Evolutionary conservation across 2,113 vertebrate species (phyloP), one percentile per base, ranked within the genome.

Genomic region (Urocynchramus pylzowi): DNA sequence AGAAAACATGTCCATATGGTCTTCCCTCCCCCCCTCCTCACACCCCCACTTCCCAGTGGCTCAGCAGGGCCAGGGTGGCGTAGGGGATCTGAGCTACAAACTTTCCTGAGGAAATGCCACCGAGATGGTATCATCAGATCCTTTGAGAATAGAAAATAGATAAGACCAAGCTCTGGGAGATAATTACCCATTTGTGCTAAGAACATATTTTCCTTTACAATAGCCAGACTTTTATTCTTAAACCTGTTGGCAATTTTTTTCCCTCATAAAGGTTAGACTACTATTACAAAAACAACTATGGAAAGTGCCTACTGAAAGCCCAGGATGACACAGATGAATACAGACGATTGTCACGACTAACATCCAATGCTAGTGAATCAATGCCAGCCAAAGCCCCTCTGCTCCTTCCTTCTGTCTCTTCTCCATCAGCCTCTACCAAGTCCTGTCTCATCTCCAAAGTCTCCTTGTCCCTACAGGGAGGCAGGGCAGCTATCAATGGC

Each of bases 61-160:
- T 6, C 1, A 0, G 89, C 76, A 95, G 84, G 86, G 35, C 49
- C 70, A 70, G 94, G 95, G 94, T 92, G 96, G 92, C 4, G 68
- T 64, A n/a, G 5, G 68, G 87, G 93, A 97, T 68, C 37, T 68
- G 69, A 95, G 86, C 80, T 89, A 82, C 94, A 64, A 78, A 80
- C 76, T 64, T 97, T 97, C 96, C 93, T 91, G 90, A 98, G 98
- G 98, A 99, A 98, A 98, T 98, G 95, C 98, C 98, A 97, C 70
- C 42, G 54, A 96, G 95, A 96, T 97, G 87, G 92, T 97, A 97
- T 98, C 97, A 98, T 91, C 78, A 86, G 50, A 92, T 82, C 84
- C 89, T 93, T 90, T 87, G 87, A 93, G 53, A 91, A 90, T 1
- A 74, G 20, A 86, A 80, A 93, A 88, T 1, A 96, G 89, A 73